Evolutionary conservation across 1,140 invertebrate genomes (phyloP).

Genomic region (Zaprionus tsacasi): DNA sequence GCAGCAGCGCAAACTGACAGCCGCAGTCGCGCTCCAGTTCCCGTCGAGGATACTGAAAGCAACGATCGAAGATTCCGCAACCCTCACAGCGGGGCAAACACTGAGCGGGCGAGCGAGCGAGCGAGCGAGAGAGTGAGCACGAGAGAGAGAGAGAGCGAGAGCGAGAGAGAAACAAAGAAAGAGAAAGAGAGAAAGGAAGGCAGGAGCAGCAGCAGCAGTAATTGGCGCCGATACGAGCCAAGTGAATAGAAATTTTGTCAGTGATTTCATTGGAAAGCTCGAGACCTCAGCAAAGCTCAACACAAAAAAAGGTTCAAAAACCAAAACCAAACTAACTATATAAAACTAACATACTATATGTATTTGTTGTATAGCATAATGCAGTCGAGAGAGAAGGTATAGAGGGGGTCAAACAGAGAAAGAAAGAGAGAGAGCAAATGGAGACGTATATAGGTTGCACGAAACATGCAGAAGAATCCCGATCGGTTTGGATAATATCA

Average conservation of each 20-base stretch:
- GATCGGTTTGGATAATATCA: constrained; percentile 8
- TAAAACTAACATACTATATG: not conserved
- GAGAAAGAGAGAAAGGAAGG: constrained; percentile 23
- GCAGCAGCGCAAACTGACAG: constrained; percentile 93
- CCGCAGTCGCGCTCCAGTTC: constrained; percentile 91
- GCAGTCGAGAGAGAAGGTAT: constrained; percentile 4
- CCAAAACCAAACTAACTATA: constrained; percentile 41
- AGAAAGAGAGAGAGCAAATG: not conserved
- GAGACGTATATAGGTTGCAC: not conserved
- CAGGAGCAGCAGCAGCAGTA: constrained; percentile 33
- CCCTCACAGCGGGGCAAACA: constrained; percentile 86
- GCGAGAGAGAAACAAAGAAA: constrained; percentile 23
- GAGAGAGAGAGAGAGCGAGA: constrained; percentile 15
- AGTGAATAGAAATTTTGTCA: constrained; percentile 71
- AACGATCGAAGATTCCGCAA: constrained; percentile 93
- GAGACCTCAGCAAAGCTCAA: constrained; percentile 71
- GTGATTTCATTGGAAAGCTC: constrained; percentile 58
- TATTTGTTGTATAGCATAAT: not conserved
- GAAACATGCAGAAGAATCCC: not conserved
- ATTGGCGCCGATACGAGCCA: constrained; percentile 48
- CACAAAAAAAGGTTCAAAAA: constrained; percentile 62
- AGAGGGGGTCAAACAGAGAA: not conserved
- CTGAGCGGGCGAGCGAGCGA: constrained; percentile 41
- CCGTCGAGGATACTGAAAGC: constrained; percentile 92
- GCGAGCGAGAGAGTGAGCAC: not conserved